Evolutionary conservation across 2,888 invertebrate genomes (phyloP).

Genomic region (Caenorhabditis zanzibari): DNA sequence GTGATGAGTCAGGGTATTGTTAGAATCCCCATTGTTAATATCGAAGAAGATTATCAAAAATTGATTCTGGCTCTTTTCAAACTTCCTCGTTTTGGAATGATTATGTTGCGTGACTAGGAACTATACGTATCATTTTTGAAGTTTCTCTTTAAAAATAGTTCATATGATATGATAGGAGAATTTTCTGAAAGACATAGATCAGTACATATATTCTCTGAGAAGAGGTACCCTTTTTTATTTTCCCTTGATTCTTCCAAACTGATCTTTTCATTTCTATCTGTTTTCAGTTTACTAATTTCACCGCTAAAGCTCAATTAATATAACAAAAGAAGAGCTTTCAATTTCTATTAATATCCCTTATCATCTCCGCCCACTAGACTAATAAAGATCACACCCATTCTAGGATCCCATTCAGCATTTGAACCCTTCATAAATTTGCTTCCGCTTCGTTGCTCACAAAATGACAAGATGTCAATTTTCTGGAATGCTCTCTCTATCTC

Average conservation of each 20-base stretch:
- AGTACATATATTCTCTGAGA: neutral
- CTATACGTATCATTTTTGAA: neutral
- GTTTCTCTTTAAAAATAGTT: neutral
- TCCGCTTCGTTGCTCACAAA: constrained; percentile 10
- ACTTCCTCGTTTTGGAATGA: neutral
- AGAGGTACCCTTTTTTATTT: too few species aligned
- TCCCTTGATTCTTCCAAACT: too few species aligned
- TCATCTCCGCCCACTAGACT: neutral
- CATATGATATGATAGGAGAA: neutral
- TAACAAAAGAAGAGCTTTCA: neutral
- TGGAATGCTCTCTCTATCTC: neutral
- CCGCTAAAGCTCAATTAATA: neutral
- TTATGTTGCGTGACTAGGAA: neutral
- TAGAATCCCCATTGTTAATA: neutral
- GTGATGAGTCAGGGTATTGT: neutral
- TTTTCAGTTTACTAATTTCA: neutral
- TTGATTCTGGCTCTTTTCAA: neutral
- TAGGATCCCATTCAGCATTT: too few species aligned
- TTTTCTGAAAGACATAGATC: neutral
- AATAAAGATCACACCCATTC: neutral
- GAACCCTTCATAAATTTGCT: neutral
- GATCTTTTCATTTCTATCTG: neutral
- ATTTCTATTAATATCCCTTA: neutral
- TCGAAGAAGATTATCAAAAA: neutral
- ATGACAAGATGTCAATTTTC: constrained; percentile 6